These are phyloP conservation scores for Listronotus oregonensis DNA, from an alignment of 1,140 invertebrate species.

Conservation along the genomic window DNA sequence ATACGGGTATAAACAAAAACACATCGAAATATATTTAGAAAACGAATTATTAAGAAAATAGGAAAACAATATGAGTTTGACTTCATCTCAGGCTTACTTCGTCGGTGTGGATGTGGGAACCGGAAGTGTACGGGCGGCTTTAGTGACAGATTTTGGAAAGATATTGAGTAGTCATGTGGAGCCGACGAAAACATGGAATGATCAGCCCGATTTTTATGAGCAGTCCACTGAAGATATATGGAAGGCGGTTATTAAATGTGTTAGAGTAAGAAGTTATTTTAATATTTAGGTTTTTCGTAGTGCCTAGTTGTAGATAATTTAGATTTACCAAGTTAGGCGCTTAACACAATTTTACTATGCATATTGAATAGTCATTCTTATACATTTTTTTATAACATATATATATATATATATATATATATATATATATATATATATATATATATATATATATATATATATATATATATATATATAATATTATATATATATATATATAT, in stretches of 20 bases:
- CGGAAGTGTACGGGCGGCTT: slow-evolving; percentile 81
- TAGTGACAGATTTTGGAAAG: slow-evolving; percentile 72
- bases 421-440: no score
- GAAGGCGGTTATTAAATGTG: slow-evolving; percentile 64
- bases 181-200: slow-evolving; percentile 78
- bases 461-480: no score
- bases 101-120: slow-evolving; percentile 95
- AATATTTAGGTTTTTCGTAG: background rate
- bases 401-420: no score
- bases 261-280: slow-evolving; percentile 46
- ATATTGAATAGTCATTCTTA: no score
- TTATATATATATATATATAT: no score
- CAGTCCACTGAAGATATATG: slow-evolving; percentile 94
- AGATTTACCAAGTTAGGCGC: no score
- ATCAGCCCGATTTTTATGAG: slow-evolving; percentile 79
- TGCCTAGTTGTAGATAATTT: no score
- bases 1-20: background rate
- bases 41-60: no score
- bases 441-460: no score
- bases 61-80: no score
- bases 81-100: slow-evolving; percentile 61
- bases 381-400: no score
- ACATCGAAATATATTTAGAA: background rate
- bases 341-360: no score
- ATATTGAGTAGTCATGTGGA: slow-evolving; percentile 67